Conservation (phyloP, 2,888 invertebrate genomes). For the Sinohyriopsis cumingii region DNA sequence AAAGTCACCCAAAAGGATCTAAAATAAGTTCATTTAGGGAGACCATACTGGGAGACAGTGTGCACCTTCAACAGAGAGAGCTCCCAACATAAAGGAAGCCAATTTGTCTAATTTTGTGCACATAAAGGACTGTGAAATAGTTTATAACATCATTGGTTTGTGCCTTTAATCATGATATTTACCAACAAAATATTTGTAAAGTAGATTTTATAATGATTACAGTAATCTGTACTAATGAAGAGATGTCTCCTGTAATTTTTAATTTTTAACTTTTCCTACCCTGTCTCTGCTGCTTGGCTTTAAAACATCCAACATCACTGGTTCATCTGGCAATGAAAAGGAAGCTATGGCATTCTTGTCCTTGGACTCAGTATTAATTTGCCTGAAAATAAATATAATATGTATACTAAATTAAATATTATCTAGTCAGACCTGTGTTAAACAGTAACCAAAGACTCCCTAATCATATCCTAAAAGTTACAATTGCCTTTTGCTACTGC, state of each 20-base stretch:
- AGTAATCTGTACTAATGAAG: slow-evolving; percentile 1
- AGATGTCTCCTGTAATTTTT: not conserved
- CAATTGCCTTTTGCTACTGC: too few relatives aligned
- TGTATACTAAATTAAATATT: not conserved
- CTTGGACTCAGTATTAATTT: slow-evolving; percentile 44
- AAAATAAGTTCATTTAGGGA: too few relatives aligned
- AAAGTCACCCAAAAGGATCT: too few relatives aligned
- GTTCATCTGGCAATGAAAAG: slow-evolving; percentile 66
- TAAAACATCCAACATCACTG: slow-evolving; percentile 52
- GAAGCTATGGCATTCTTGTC: slow-evolving; percentile 63
- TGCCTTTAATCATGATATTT: not conserved
- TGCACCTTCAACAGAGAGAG: too few relatives aligned
- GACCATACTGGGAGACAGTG: too few relatives aligned
- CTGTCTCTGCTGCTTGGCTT: slow-evolving; percentile 28
- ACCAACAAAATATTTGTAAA: too few relatives aligned
- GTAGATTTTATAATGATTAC: not conserved
- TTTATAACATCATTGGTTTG: not conserved
- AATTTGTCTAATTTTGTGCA: too few relatives aligned
- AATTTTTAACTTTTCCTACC: slow-evolving; percentile 19
- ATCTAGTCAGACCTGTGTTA: not conserved
- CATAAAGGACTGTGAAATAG: not conserved
- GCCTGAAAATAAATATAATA: slow-evolving; percentile 37
- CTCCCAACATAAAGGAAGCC: too few relatives aligned
- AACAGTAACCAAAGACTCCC: too few relatives aligned
- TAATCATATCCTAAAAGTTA: too few relatives aligned